phyloP scores from a whole-genome alignment of 37 sponge, comb jelly and placozoan genomes.

The Hexactinellida sp. region DNA sequence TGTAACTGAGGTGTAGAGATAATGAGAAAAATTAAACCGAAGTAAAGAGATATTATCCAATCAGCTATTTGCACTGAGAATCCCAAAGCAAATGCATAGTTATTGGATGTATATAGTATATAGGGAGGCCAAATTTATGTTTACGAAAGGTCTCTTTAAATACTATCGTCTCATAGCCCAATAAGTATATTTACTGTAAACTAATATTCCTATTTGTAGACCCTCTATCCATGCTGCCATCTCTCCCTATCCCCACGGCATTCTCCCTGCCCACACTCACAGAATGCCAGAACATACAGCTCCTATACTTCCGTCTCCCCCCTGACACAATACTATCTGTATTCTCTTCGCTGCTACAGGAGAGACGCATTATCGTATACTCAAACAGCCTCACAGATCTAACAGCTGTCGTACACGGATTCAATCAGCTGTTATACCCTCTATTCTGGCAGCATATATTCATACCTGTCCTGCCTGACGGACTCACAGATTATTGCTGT shows the following conservation, averaged over 20 bases:
- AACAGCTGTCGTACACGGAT: neutral
- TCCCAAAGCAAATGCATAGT: too few relatives aligned
- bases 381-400: neutral
- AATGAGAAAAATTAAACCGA: too few relatives aligned
- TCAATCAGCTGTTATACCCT: neutral
- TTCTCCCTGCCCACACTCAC: neutral
- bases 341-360: neutral
- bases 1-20: too few relatives aligned
- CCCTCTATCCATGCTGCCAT: conserved; percentile 4
- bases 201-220: neutral
- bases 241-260: neutral
- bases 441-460: conserved; percentile 5
- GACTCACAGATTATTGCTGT: neutral
- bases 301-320: neutral
- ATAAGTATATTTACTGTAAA: too few relatives aligned
- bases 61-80: too few relatives aligned
- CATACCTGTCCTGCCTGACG: neutral
- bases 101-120: too few relatives aligned
- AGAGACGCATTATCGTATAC: neutral
- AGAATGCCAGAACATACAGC: conserved; percentile 5
- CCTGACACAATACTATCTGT: neutral
- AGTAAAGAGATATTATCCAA: too few relatives aligned
- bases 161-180: too few relatives aligned
- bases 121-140: too few relatives aligned
- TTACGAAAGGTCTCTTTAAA: too few relatives aligned